These are phyloP conservation scores for Petrocephalus schoutedeni DNA, from an alignment of 2,797 vertebrate genomes.

Conservation along the genomic window DNA sequence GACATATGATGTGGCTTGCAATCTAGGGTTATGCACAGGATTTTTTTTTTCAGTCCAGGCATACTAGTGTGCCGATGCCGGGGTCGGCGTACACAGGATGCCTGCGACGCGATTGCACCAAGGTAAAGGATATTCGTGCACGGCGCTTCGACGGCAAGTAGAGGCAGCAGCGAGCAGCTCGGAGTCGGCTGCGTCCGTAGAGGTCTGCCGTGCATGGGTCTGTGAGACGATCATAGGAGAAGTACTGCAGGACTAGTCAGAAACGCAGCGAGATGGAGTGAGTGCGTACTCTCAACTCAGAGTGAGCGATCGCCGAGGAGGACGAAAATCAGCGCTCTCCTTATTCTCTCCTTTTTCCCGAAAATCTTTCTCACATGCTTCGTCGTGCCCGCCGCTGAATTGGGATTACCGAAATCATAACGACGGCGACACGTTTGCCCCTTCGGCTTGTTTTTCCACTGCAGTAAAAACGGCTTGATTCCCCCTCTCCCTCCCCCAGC, in stretches of 20 bases:
- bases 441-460: slow-evolving; percentile 50
- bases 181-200: slow-evolving; percentile 31
- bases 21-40: background rate
- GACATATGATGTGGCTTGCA: background rate
- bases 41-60: background rate
- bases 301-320: slow-evolving; percentile 29
- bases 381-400: slow-evolving; percentile 45
- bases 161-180: slow-evolving; percentile 55
- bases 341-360: slow-evolving; percentile 31
- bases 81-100: background rate
- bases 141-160: slow-evolving; percentile 49
- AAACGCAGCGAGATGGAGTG: slow-evolving; percentile 44
- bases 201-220: slow-evolving; percentile 52
- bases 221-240: slow-evolving; percentile 67
- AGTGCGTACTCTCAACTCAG: slow-evolving; percentile 32
- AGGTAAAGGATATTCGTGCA: slow-evolving; percentile 27
- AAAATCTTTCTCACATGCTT: background rate
- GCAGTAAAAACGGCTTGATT: slow-evolving; percentile 56
- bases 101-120: background rate
- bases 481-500: slow-evolving; percentile 46
- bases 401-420: slow-evolving; percentile 25
- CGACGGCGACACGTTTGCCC: slow-evolving; percentile 30
- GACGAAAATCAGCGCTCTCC: slow-evolving; percentile 31
- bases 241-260: slow-evolving; percentile 63
- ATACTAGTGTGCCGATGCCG: background rate